Percentiles rank a stretch among this genome's conserved stretches.
Evolutionary conservation across 1,140 invertebrate species (phyloP).

Genomic region (Neodiprion lecontei): DNA sequence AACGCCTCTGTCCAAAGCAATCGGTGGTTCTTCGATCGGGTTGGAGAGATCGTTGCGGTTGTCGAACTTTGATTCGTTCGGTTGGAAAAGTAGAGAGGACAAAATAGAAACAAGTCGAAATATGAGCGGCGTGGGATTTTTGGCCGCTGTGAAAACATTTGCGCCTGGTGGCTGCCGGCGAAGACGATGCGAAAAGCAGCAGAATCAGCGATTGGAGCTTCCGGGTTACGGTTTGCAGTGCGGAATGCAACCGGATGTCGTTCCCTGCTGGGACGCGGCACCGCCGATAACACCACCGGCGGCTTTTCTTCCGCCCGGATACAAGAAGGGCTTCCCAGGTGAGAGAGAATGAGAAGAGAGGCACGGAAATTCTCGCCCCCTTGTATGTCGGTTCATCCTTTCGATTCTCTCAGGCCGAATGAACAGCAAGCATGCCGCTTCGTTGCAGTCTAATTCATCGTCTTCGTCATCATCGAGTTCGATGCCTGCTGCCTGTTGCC

Average conservation of each 20-base stretch:
- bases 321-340: constrained; percentile 61
- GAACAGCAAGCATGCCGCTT: constrained; percentile 18
- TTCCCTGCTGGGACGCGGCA: constrained; percentile 65
- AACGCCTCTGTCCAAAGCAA: not conserved
- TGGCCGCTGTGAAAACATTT: constrained; percentile 71
- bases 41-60: not conserved
- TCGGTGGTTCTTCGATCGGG: not conserved
- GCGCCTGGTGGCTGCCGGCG: constrained; percentile 68
- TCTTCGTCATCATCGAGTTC: no score
- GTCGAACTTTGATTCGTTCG: no score
- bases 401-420: constrained; percentile 28
- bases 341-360: constrained; percentile 29
- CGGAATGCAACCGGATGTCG: constrained; percentile 63
- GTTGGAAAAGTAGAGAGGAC: no score
- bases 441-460: not conserved
- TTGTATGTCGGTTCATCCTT: constrained; percentile 10
- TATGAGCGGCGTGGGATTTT: constrained; percentile 70
- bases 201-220: constrained; percentile 65
- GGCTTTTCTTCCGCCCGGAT: constrained; percentile 68
- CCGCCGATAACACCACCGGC: constrained; percentile 73
- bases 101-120: not conserved
- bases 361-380: not conserved
- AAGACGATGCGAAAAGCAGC: constrained; percentile 68
- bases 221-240: constrained; percentile 61
- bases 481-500: no score